Percentiles rank a stretch among this genome's conserved stretches.
Conservation (phyloP, 2,113 vertebrate genomes). For the Lontra canadensis region DNA sequence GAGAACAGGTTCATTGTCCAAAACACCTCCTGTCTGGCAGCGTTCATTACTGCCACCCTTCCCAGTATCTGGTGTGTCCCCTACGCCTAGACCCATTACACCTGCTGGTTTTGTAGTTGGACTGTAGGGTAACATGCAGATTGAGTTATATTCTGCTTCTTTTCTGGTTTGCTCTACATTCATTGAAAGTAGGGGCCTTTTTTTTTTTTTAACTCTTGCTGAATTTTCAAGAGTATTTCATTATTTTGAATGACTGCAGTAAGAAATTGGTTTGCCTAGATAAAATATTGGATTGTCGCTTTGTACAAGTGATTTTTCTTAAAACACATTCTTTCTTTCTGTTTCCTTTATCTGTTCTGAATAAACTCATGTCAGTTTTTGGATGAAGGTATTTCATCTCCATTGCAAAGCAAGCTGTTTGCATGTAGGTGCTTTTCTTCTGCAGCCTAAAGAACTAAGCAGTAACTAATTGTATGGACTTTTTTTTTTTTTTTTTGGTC, state of each 20-base stretch:
- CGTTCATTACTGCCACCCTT: neutral
- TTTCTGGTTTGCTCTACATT: neutral
- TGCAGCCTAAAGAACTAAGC: neutral
- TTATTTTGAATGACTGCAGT: slow-evolving; percentile 51
- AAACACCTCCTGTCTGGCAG: neutral
- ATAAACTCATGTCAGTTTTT: neutral
- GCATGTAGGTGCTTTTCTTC: neutral
- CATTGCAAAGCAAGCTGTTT: neutral
- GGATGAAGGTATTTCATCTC: neutral
- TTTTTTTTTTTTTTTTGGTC: too few relatives aligned
- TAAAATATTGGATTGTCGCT: slow-evolving; percentile 4
- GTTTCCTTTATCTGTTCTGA: neutral
- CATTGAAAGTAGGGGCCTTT: neutral
- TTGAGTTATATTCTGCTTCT: neutral
- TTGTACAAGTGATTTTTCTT: neutral
- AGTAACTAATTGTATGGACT: rapidly evolving
- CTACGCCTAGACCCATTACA: neutral
- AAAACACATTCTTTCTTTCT: neutral
- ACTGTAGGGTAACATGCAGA: neutral
- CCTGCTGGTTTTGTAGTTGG: neutral
- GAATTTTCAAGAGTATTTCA: neutral
- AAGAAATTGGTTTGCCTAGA: neutral
- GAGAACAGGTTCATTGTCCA: rapidly evolving
- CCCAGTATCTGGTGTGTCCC: neutral
- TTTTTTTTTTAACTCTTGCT: neutral